Percentiles rank a stretch among this genome's conserved stretches.
phyloP scores from a whole-genome alignment of 2,797 vertebrate genomes.

The Perodicticus potto region DNA sequence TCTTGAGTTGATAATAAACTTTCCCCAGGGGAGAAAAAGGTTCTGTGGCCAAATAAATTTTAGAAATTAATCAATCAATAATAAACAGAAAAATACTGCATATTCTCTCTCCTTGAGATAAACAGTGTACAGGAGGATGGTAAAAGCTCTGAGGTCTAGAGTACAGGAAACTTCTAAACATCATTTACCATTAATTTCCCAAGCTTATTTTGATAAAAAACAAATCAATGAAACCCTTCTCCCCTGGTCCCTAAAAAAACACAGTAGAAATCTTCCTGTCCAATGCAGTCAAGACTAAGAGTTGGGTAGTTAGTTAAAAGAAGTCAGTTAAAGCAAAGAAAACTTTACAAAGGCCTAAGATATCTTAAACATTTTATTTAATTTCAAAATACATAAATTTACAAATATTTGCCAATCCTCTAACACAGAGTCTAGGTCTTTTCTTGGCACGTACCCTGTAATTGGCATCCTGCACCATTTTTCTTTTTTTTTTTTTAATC shows the following conservation, averaged over 20 bases:
- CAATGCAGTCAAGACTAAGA: not conserved
- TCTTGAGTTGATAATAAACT: not conserved
- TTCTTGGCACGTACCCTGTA: not conserved
- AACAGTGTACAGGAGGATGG: not conserved
- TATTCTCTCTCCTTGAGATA: not conserved
- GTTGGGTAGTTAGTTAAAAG: not conserved
- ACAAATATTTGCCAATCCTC: not conserved
- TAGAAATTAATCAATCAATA: not conserved
- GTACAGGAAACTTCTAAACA: not conserved
- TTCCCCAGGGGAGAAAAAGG: not conserved
- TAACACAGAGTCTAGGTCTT: not conserved
- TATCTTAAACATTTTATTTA: conserved; percentile 3
- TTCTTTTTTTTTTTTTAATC: too few relatives aligned
- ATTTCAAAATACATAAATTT: conserved; percentile 43
- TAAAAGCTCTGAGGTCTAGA: not conserved
- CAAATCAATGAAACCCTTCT: not conserved
- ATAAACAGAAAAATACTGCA: not conserved
- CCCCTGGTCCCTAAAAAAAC: not conserved
- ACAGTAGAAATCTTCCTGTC: conserved; percentile 17
- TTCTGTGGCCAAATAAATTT: conserved; percentile 9
- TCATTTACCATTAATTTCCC: not conserved
- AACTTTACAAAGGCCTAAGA: not conserved
- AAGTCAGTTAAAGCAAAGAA: conserved; percentile 26
- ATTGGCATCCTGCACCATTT: not conserved
- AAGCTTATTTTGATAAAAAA: conserved; percentile 7